Base-by-base conservation (phyloP, 2,888 invertebrate species). In the Chymomyza procnemis region DNA sequence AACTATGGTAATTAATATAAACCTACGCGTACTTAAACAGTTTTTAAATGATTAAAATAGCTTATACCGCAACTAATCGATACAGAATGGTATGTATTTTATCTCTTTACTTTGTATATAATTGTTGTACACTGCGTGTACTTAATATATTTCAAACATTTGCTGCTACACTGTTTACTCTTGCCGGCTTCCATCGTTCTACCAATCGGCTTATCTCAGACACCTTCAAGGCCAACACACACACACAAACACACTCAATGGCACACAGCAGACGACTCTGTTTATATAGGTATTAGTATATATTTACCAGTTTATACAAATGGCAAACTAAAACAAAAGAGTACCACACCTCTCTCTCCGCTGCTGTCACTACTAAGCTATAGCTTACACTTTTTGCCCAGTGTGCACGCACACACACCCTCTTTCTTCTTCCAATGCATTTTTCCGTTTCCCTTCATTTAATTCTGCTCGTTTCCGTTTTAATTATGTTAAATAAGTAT, bases 401-500 rank as follows among this genome's bases (percentile, higher is more conserved):
- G 9, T 12, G 34, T 12, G 12, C 34, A 41, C 34, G 12, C 34
- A 9, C 34, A 41, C 34, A 41, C 34, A 41, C 34, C 34, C 34
- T 12, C 34, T 41, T 41, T 41, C 12, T 34, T 41, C 12, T 41
- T 34, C 34, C 34, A 26, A 8, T 68, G 56, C 64, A 55, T 56
- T 68, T 52, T 63, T 68, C 59, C 54, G 26, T 30, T 21, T 22
- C 22, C 26, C 34, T 41, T 12, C 34, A 41, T 41, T 41, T 12
- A 5, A 50, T 71, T 71, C 64, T 57, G 47, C 56, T 69, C 54
- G 69, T 81, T 79, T 68, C 68, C 62, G 82, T 73, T 61, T 21
- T 56, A 81, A 72, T 81, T 76, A 81, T 76, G 82, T 66, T 79
- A 65, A 76, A 59, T 56, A 79, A 61, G 26, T 26, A 2, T 26